Conservation (phyloP, 2,113 vertebrate species). For the Hemicordylus capensis region DNA sequence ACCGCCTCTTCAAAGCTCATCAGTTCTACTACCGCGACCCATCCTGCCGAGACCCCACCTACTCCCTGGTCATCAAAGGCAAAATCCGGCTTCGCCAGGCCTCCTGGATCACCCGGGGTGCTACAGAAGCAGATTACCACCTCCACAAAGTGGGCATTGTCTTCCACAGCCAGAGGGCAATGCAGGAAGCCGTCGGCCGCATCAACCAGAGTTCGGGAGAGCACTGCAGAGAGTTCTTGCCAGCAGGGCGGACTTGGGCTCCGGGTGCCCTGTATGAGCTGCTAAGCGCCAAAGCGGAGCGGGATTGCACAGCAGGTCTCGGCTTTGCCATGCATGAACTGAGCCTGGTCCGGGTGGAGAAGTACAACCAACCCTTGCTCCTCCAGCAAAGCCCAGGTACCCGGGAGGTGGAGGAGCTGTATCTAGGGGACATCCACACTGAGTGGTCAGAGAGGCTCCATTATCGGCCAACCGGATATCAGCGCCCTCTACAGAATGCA, state of each 20-base stretch:
- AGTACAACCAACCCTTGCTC: constrained; percentile 65
- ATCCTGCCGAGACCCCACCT: constrained; percentile 79
- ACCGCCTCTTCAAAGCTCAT: constrained; percentile 84
- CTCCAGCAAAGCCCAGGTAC: constrained; percentile 55
- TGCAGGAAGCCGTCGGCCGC: constrained; percentile 69
- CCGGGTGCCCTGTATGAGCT: constrained; percentile 81
- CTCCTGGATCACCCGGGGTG: constrained; percentile 90
- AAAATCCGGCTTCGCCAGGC: constrained; percentile 85
- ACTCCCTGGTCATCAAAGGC: constrained; percentile 89
- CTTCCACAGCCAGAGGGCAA: constrained; percentile 81
- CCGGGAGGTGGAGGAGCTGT: constrained; percentile 83
- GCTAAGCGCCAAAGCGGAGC: constrained; percentile 75
- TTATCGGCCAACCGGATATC: constrained; percentile 87
- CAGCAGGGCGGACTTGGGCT: constrained; percentile 59
- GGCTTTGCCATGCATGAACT: constrained; percentile 91
- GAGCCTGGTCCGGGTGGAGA: constrained; percentile 83
- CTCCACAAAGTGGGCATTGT: constrained; percentile 87
- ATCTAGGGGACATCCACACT: constrained; percentile 89
- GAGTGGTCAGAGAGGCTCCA: constrained; percentile 82
- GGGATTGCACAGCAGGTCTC: constrained; percentile 77
- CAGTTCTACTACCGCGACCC: constrained; percentile 91
- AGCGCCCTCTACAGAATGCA: constrained; percentile 86
- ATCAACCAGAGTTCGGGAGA: constrained; percentile 60
- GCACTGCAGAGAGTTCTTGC: constrained; percentile 70
- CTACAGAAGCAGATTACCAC: constrained; percentile 86